A percentile compares a stretch with the other conserved stretches of the same genome.
These are phyloP conservation scores for Acanthiza pusilla DNA, from an alignment of 2,797 vertebrate species.

Conservation along the genomic window DNA sequence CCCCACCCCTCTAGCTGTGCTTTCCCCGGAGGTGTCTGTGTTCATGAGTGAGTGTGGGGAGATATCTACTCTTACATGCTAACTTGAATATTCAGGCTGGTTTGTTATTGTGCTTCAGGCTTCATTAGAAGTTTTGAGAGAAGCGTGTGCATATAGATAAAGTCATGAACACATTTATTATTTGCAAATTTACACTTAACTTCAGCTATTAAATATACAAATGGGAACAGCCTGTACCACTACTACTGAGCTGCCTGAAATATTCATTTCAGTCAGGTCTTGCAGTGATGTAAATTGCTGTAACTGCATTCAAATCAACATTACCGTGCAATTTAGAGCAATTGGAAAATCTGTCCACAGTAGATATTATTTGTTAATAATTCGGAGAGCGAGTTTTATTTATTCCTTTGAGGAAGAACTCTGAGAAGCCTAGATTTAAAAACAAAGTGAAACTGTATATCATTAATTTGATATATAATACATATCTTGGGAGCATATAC, in stretches of 20 bases:
- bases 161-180: slow-evolving; percentile 19
- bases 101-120: neutral
- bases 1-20: neutral
- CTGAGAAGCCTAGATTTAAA: neutral
- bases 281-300: neutral
- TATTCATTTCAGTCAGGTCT: neutral
- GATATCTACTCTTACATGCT: accelerated
- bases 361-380: slow-evolving; percentile 4
- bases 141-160: neutral
- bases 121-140: neutral
- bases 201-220: slow-evolving; percentile 14
- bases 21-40: neutral
- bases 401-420: neutral
- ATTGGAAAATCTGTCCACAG: neutral
- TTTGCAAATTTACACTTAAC: slow-evolving; percentile 35
- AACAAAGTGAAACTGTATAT: neutral
- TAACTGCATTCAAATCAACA: neutral
- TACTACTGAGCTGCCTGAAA: neutral
- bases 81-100: neutral
- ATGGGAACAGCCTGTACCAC: neutral
- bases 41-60: neutral
- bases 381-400: neutral
- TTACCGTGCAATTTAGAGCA: neutral
- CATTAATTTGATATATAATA: neutral
- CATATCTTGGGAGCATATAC: neutral